Evolutionary conservation across 2,797 vertebrate genomes (phyloP).

Genomic region (Capromys pilorides): DNA sequence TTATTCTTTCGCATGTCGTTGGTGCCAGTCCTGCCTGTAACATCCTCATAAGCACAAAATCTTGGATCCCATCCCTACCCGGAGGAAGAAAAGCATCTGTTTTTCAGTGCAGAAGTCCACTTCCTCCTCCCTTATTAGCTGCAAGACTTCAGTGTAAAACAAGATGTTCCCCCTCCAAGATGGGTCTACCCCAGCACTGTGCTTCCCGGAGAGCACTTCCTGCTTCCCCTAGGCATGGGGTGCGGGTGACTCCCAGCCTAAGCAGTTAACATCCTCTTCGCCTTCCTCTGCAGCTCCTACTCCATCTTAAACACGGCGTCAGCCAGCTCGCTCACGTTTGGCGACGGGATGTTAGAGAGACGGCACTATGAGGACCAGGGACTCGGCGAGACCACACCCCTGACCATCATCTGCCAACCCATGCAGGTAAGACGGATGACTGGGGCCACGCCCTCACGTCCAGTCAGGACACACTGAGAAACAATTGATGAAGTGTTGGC

Average conservation of each 20-base stretch:
- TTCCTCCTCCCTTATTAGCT: background rate
- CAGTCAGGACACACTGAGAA: background rate
- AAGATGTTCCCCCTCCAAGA: background rate
- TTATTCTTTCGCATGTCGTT: slow-evolving; percentile 17
- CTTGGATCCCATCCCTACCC: background rate
- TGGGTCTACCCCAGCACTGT: background rate
- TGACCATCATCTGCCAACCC: slow-evolving; percentile 92
- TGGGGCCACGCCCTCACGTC: background rate
- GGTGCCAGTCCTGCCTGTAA: slow-evolving; percentile 3
- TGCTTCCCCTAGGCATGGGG: background rate
- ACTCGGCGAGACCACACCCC: slow-evolving; percentile 86
- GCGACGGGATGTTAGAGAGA: slow-evolving; percentile 90
- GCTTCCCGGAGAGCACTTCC: accelerated
- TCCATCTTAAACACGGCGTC: slow-evolving; percentile 91
- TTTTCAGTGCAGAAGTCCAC: background rate
- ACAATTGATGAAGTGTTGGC: background rate
- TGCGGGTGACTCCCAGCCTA: background rate
- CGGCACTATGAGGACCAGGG: slow-evolving; percentile 91
- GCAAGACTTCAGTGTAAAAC: background rate
- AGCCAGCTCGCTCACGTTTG: slow-evolving; percentile 81
- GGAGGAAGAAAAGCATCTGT: background rate
- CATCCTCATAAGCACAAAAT: slow-evolving; percentile 8
- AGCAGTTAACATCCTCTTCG: background rate
- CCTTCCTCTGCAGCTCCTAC: slow-evolving; percentile 89
- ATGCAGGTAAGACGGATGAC: slow-evolving; percentile 89